Conservation (phyloP, 2,888 invertebrate genomes). For the Pterostichus madidus region DNA sequence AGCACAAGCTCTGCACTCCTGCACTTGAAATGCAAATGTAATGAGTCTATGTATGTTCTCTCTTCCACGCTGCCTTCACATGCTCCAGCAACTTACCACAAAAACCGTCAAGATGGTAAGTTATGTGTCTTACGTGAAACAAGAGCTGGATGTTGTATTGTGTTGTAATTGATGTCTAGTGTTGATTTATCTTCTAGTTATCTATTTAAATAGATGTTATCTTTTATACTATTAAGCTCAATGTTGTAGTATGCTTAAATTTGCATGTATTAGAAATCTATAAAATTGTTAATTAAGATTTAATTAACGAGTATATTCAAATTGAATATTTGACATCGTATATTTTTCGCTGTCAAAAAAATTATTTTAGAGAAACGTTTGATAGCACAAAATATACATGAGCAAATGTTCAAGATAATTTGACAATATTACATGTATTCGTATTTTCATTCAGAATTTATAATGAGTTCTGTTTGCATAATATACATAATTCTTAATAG, state of each 20-base stretch:
- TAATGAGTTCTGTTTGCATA: no score
- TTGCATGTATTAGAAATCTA: no score
- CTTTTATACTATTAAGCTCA: background rate
- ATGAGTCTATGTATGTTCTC: conserved; percentile 52
- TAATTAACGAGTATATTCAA: no score
- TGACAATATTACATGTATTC: no score
- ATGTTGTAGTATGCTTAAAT: background rate
- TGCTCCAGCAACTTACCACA: conserved; percentile 61
- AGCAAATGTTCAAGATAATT: no score
- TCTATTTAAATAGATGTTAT: background rate
- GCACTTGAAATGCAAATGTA: conserved; percentile 57
- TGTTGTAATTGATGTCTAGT: conserved; percentile 22
- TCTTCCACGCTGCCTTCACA: conserved; percentile 66
- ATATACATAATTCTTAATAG: no score
- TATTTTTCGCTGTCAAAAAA: no score
- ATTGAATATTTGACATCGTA: no score
- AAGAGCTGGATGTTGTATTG: conserved; percentile 8
- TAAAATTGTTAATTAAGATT: no score
- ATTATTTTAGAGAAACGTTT: no score
- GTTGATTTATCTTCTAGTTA: background rate
- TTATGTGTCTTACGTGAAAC: conserved; percentile 26
- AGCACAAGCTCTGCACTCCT: conserved; percentile 6
- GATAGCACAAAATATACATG: no score
- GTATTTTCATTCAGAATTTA: no score
- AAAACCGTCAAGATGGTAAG: conserved; percentile 66